Evolutionary conservation across 2,113 vertebrate genomes (phyloP).

Genomic region (Anarrhichthys ocellatus): DNA sequence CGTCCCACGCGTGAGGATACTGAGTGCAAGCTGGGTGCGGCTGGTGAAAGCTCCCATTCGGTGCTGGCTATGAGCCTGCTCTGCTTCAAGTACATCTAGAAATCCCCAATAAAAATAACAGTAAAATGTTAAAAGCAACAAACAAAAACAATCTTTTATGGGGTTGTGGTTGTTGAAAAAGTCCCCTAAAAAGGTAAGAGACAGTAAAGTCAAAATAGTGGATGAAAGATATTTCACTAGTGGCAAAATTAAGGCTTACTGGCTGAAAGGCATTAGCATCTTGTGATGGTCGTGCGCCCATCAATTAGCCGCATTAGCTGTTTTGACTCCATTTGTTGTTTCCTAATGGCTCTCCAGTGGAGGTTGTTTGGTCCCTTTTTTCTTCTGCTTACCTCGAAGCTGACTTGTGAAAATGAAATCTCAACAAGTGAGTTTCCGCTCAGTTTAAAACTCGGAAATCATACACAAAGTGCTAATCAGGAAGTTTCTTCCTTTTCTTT

Average conservation of each 20-base stretch:
- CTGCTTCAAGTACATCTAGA: background rate
- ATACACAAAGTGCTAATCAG: background rate
- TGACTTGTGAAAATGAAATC: background rate
- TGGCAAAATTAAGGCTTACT: background rate
- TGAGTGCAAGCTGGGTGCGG: slow-evolving; percentile 29
- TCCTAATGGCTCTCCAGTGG: slow-evolving; percentile 13
- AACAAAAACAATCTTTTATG: background rate
- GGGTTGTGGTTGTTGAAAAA: background rate
- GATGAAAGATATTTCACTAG: background rate
- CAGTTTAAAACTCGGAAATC: background rate
- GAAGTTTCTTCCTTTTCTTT: too few relatives aligned
- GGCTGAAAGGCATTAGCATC: background rate
- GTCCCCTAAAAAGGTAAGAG: background rate
- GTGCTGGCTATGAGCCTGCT: background rate
- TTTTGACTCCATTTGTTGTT: too few relatives aligned
- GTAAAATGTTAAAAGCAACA: background rate
- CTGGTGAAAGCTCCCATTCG: slow-evolving; percentile 4
- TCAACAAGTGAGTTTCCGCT: background rate
- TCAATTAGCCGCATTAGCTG: background rate
- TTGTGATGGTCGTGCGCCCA: background rate
- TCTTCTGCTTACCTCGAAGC: background rate
- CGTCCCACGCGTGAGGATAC: slow-evolving; percentile 58
- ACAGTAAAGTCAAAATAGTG: background rate
- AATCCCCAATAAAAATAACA: background rate
- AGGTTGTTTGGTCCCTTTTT: background rate